Evolutionary conservation across 30 jellyfish, hydroid and myxozoan species (phyloP).

Genomic region (Calvadosia cruxmelitensis): DNA sequence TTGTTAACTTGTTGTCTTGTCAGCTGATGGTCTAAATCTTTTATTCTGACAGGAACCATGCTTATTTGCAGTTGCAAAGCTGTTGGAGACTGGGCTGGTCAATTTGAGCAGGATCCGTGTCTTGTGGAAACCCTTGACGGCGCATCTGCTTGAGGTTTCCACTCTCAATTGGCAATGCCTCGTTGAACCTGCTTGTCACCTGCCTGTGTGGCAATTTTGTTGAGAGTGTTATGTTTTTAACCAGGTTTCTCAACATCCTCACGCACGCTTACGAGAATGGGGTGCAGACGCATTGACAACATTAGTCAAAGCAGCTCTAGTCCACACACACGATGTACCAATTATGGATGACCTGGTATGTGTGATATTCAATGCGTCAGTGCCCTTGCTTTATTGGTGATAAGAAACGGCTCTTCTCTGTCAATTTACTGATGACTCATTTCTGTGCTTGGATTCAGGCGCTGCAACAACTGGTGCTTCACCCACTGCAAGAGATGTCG

Average conservation of each 20-base stretch:
- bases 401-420: too few relatives aligned
- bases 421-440: too few relatives aligned
- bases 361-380: background rate
- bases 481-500: slow-evolving; percentile 92
- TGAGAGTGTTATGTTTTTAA: too few relatives aligned
- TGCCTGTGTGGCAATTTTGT: too few relatives aligned
- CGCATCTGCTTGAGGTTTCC: slow-evolving; percentile 81
- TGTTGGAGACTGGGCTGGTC: slow-evolving; percentile 85
- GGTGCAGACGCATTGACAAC: slow-evolving; percentile 93
- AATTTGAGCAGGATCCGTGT: slow-evolving; percentile 68
- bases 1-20: too few relatives aligned
- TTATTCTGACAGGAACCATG: slow-evolving; percentile 55
- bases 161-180: background rate
- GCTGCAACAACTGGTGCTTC: slow-evolving; percentile 51
- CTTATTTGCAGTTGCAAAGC: slow-evolving; percentile 74
- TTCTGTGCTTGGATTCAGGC: slow-evolving; percentile 31
- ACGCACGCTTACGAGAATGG: slow-evolving; percentile 78
- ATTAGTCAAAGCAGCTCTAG: slow-evolving; percentile 54
- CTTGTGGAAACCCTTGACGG: slow-evolving; percentile 86
- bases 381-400: background rate
- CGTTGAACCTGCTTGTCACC: too few relatives aligned
- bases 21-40: background rate
- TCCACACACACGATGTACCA: slow-evolving; percentile 47
- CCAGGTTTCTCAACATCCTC: slow-evolving; percentile 92
- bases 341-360: slow-evolving; percentile 69